Evolutionary conservation across 2,797 vertebrate species (phyloP).

Genomic region (Otolemur crassicaudatus): DNA sequence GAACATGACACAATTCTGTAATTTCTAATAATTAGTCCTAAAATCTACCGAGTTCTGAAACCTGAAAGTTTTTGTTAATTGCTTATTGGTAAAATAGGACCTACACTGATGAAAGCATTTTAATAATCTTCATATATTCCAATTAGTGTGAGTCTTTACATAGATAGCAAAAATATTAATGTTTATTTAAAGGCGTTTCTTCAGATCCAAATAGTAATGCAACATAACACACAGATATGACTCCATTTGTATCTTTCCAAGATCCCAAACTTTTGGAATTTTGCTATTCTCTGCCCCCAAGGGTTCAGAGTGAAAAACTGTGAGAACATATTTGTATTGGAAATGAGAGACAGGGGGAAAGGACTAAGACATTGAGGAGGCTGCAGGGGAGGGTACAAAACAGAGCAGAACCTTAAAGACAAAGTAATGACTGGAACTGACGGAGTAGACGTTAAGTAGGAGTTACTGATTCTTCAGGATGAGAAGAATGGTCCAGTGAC

Average conservation of each 20-base stretch:
- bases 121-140: neutral
- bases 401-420: neutral
- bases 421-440: neutral
- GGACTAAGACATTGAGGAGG: neutral
- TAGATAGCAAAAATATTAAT: neutral
- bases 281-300: neutral
- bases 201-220: neutral
- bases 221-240: neutral
- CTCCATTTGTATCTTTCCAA: neutral
- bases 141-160: neutral
- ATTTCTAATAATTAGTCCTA: neutral
- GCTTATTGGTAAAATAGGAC: neutral
- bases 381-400: neutral
- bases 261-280: neutral
- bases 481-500: neutral
- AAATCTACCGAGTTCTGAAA: constrained; percentile 28
- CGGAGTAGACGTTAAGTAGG: neutral
- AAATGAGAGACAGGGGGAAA: neutral
- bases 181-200: neutral
- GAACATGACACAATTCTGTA: neutral
- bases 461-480: neutral
- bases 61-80: constrained; percentile 20
- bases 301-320: neutral
- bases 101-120: neutral
- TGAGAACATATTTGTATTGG: neutral